Evolutionary conservation across 2,888 invertebrate genomes (phyloP).

Genomic region (Archips xylosteana): DNA sequence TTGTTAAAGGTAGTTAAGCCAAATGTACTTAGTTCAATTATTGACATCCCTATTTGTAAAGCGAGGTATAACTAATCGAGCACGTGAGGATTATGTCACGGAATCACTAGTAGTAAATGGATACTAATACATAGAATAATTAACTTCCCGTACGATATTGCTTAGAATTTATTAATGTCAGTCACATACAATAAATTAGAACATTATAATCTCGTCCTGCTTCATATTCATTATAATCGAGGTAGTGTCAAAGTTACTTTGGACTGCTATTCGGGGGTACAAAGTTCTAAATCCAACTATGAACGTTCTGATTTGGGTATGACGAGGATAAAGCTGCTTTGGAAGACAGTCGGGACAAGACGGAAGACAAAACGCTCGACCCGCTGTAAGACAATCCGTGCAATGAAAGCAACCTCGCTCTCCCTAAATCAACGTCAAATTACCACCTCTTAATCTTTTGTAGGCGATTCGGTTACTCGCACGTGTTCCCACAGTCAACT

Average conservation of each 20-base stretch:
- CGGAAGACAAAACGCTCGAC: slow-evolving; percentile 65
- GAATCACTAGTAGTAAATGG: slow-evolving; percentile 42
- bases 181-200: slow-evolving; percentile 67
- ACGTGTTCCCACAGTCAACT: slow-evolving; percentile 69
- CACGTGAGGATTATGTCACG: slow-evolving; percentile 36
- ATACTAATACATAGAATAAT: slow-evolving; percentile 45
- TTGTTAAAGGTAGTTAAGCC: neutral
- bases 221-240: neutral
- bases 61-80: slow-evolving; percentile 25
- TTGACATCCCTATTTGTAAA: slow-evolving; percentile 23
- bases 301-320: slow-evolving; percentile 42
- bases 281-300: neutral
- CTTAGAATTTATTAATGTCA: slow-evolving; percentile 62
- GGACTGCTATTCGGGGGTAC: neutral
- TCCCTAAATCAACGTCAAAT: slow-evolving; percentile 84
- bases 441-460: slow-evolving; percentile 84
- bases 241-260: neutral
- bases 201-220: slow-evolving; percentile 50
- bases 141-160: slow-evolving; percentile 42
- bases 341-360: slow-evolving; percentile 51
- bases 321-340: slow-evolving; percentile 50
- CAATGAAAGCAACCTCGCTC: slow-evolving; percentile 72
- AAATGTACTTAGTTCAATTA: neutral
- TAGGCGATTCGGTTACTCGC: slow-evolving; percentile 79
- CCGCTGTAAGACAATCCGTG: slow-evolving; percentile 74